phyloP scores from a whole-genome alignment of 2,113 vertebrate species.

The Rhabdornis inornatus region DNA sequence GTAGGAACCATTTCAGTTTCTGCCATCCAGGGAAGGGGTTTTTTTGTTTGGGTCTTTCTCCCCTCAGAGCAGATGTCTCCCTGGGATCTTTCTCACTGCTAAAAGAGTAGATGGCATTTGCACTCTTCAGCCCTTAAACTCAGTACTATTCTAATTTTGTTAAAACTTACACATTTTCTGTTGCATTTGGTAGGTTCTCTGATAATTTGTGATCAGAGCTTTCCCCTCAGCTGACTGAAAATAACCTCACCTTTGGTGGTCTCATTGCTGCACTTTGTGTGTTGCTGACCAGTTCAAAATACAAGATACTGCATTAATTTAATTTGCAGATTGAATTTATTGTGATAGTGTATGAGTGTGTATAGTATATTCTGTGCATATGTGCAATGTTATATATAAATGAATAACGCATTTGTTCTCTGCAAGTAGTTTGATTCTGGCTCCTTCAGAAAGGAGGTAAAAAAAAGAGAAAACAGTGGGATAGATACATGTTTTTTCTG shows the following conservation, averaged over 20 bases:
- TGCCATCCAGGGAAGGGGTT: not conserved
- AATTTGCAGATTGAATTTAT: not conserved
- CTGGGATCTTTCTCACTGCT: not conserved
- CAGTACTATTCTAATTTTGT: not conserved
- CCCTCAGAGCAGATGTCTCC: not conserved
- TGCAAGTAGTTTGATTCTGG: not conserved
- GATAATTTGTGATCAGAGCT: not conserved
- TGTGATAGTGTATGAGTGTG: not conserved
- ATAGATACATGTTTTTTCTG: not conserved
- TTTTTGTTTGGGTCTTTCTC: not conserved
- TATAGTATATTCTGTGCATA: not conserved
- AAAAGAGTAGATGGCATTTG: not conserved
- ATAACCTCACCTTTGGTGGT: not conserved
- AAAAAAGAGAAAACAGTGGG: not conserved
- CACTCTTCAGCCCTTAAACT: not conserved
- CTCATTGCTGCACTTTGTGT: not conserved
- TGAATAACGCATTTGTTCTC: not conserved
- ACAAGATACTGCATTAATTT: not conserved
- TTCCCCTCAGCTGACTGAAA: not conserved
- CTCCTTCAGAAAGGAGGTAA: not conserved
- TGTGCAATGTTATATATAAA: not conserved
- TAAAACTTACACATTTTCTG: not conserved
- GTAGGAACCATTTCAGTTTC: not conserved
- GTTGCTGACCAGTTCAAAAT: not conserved
- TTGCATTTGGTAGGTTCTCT: not conserved